Evolutionary conservation across 2,888 invertebrate genomes (phyloP), one percentile per base, ranked within the genome.

Genomic region (Sarcophaga caerulescens): DNA sequence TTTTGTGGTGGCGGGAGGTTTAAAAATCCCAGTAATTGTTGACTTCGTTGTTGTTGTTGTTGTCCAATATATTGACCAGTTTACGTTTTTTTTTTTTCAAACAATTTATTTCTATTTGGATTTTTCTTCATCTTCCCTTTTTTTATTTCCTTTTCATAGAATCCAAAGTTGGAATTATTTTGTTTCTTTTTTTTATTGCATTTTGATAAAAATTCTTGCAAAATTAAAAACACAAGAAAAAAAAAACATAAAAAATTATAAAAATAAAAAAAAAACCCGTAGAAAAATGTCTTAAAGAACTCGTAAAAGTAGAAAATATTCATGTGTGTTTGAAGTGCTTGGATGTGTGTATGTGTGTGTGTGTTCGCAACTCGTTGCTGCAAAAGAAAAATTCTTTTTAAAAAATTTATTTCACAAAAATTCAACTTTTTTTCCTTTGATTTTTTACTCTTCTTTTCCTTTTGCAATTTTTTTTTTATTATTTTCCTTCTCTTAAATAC

Each of bases 1-100:
- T 35, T 35, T 35, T 35, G 69, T 65, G 68, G 75, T 76, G 82
- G 79, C 82, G 79, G 79, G 85, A 80, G 82, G 71, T 80, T 83
- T 65, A 62, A 59, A 71, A 68, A 68, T 69, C 79, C 62, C 45
- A 59, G 63, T 74, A 78, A 71, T 65, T 70, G 75, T 75, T 69
- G 69, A 74, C 68, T 44, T 60, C 25, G 65, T 66, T 77, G 19
- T 73, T 62, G n/a, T 19, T 69, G 57, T 44, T 59, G 65, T 60
- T 75, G 84, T 70, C 79, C 84, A 84, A 70, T 71, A 75, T 79
- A n/a, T 69, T 52, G 12, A 14, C 14, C 52, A 14, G 52, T 52
- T 52, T 35, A 35, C 35, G 35, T 47, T 47, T 47, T 52, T 52
- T 14, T 47, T 47, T 47, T 52, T 52, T 14, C 17, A 12, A 14